Base-by-base conservation (phyloP, 2,797 vertebrate species). In the Cyprinella venusta region DNA sequence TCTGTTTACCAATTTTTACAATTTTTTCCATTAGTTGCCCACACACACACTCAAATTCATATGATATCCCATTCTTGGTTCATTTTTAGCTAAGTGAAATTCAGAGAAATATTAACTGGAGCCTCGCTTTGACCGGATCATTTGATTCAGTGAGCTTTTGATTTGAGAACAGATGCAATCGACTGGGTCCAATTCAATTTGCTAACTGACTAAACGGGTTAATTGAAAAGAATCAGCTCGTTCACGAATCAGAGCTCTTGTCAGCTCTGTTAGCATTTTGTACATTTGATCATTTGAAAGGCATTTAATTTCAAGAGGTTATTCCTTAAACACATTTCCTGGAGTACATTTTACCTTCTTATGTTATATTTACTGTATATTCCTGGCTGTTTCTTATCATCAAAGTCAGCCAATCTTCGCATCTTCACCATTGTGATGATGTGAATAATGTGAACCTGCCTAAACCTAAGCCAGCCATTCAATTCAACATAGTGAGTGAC, bases 381-480 rank as follows among this genome's bases (percentile, higher is more conserved):
- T 36, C 18, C 0, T 33, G 18, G 45, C 26, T 74, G 48, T 80
- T 75, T 30, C 24, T 75, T 50, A 81, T 81, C 74, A 69, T 84
- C 13, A 63, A 63, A 26, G n/a, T 26, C 78, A 81, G 48, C 16
- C 77, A 67, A 52, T 78, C 71, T 86, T 79, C 71, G 63, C 48
- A 52, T 78, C 71, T 86, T 79, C 71, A 69, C 48, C 77, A 92
- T 92, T 92, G 94, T 94, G 94, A 94, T 95, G 94, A 94, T 94
- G 89, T 93, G 93, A 85, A 89, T 93, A 92, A 94, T 95, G 94
- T 94, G 90, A 90, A 92, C 92, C 91, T 93, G 91, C 91, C 93
- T 89, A 87, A 91, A 92, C 91, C 92, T 91, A 90, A 92, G 91
- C 89, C 30, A 72, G 88, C 91, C 91, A 93, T 94, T 92, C 91